Conservation (phyloP, 2,113 vertebrate species). For the Picathartes gymnocephalus region DNA sequence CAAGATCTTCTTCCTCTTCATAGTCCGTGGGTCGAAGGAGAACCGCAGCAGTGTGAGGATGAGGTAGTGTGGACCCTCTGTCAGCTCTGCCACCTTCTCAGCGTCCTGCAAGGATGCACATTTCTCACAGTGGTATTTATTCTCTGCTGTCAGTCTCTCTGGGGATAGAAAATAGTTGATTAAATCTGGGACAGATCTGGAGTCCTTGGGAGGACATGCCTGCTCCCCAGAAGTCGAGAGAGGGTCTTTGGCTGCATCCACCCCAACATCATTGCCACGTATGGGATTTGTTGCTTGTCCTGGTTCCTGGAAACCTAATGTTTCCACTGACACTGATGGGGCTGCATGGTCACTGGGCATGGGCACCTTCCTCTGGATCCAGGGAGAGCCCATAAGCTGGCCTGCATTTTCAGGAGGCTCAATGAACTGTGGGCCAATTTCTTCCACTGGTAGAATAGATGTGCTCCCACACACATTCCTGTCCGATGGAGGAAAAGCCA, state of each 20-base stretch:
- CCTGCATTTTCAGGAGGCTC: not conserved
- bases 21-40: slow-evolving; percentile 76
- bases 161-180: slow-evolving; percentile 83
- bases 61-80: slow-evolving; percentile 78
- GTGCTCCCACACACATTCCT: not conserved
- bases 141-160: slow-evolving; percentile 77
- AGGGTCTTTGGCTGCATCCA: not conserved
- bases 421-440: not conserved
- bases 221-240: not conserved
- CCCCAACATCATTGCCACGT: not conserved
- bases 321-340: not conserved
- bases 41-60: slow-evolving; percentile 80
- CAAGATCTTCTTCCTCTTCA: slow-evolving; percentile 81
- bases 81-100: slow-evolving; percentile 78
- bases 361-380: slow-evolving; percentile 35
- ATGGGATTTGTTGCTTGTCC: not conserved
- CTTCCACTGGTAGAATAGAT: slow-evolving; percentile 38
- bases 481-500: slow-evolving; percentile 76
- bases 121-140: slow-evolving; percentile 79
- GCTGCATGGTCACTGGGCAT: not conserved
- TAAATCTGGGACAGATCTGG: slow-evolving; percentile 75
- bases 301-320: not conserved
- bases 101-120: slow-evolving; percentile 80
- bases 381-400: slow-evolving; percentile 8
- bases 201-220: slow-evolving; percentile 15